Evolutionary conservation across 1,140 invertebrate species (phyloP).

Genomic region (Drosophila pseudoobscura): DNA sequence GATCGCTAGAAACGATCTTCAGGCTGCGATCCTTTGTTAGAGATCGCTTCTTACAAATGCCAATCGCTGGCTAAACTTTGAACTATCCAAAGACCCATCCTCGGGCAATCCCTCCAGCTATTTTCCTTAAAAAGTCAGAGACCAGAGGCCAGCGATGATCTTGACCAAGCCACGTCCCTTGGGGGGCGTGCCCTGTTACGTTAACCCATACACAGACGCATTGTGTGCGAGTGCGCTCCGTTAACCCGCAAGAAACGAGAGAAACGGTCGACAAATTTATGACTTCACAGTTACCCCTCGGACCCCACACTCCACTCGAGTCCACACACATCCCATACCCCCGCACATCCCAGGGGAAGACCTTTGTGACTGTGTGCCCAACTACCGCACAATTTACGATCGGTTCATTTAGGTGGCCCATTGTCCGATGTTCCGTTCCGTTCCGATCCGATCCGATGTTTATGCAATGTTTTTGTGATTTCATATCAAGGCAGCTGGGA

Average conservation of each 20-base stretch:
- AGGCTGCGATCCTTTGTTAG: too few relatives aligned
- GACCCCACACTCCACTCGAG: neutral
- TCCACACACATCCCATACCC: neutral
- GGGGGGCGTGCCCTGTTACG: conserved; percentile 29
- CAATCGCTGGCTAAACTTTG: neutral
- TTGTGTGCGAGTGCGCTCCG: conserved; percentile 20
- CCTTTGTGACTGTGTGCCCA: conserved; percentile 49
- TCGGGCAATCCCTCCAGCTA: neutral
- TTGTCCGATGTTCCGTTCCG: conserved; percentile 51
- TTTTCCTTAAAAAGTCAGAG: neutral
- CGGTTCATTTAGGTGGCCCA: conserved; percentile 76
- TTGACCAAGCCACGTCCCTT: conserved; percentile 39
- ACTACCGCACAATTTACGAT: conserved; percentile 72
- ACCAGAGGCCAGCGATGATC: conserved; percentile 30
- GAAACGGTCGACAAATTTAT: conserved; percentile 56
- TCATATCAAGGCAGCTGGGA: conserved; percentile 70
- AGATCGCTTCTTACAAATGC: too few relatives aligned
- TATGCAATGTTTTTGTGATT: conserved; percentile 75
- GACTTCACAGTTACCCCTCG: conserved; percentile 57
- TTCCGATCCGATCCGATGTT: conserved; percentile 37
- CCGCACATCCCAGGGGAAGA: neutral
- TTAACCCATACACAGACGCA: conserved; percentile 40
- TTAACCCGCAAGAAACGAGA: conserved; percentile 27
- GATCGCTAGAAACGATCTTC: too few relatives aligned
- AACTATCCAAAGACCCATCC: neutral